These are phyloP conservation scores for Amphiprion percula DNA, from an alignment of 2,113 vertebrate species.

Conservation along the genomic window DNA sequence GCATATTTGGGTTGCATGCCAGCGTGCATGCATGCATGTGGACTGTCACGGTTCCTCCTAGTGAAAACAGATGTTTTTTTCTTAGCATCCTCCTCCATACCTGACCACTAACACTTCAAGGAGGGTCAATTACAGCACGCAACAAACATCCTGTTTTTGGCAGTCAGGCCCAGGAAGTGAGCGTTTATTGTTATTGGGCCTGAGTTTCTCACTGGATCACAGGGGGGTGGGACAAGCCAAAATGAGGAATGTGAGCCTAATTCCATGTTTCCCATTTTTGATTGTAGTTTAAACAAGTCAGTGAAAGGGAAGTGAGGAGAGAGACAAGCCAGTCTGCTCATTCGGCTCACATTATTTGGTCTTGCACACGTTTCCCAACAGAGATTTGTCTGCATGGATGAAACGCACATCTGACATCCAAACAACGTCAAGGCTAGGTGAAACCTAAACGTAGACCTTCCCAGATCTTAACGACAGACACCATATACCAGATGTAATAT, in stretches of 20 bases:
- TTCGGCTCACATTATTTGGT: conserved; percentile 15
- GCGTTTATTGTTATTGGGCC: conserved; percentile 85
- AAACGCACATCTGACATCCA: conserved; percentile 47
- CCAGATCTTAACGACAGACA: conserved; percentile 33
- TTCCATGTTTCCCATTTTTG: conserved; percentile 83
- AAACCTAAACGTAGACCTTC: conserved; percentile 44
- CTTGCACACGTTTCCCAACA: background rate
- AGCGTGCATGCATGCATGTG: conserved; percentile 40
- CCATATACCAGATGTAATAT: conserved; percentile 53
- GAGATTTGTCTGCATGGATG: background rate
- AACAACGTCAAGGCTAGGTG: conserved; percentile 53
- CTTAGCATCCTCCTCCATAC: conserved; percentile 72
- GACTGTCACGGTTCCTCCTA: conserved; percentile 61
- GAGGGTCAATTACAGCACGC: conserved; percentile 84
- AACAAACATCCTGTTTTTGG: conserved; percentile 86
- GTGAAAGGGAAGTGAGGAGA: conserved; percentile 47
- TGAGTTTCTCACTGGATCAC: conserved; percentile 68
- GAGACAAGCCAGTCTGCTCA: conserved; percentile 25
- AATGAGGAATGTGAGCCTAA: conserved; percentile 79
- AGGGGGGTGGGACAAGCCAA: conserved; percentile 56
- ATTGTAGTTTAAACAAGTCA: conserved; percentile 80
- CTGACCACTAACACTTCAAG: conserved; percentile 82
- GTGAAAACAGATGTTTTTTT: conserved; percentile 81
- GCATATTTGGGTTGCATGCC: conserved; percentile 30
- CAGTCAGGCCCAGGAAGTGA: conserved; percentile 75